Percentiles rank a stretch among this genome's conserved stretches.
These are phyloP conservation scores for Speoplatyrhinus poulsoni DNA, from an alignment of 2,113 vertebrate species.

Conservation along the genomic window DNA sequence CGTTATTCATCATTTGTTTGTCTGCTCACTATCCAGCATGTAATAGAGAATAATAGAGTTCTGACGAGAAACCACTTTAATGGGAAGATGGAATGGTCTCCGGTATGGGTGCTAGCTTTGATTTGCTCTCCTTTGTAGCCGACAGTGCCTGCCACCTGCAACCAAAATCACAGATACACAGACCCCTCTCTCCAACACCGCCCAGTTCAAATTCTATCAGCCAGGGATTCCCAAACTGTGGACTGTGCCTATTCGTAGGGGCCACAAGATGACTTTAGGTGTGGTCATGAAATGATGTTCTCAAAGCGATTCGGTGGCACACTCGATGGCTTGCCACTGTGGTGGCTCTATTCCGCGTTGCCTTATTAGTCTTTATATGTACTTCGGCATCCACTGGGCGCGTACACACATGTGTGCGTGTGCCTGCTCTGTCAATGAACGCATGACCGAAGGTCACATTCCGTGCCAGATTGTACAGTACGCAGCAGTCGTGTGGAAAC, in stretches of 20 bases:
- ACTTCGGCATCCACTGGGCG: neutral
- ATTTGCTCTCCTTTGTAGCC: constrained; percentile 18
- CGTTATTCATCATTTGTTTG: neutral
- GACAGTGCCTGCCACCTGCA: constrained; percentile 24
- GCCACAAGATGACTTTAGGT: no score
- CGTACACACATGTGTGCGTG: neutral
- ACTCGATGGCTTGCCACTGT: neutral
- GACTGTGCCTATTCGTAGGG: no score
- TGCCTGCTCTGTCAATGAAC: constrained; percentile 10
- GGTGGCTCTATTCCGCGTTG: neutral
- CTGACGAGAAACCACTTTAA: neutral
- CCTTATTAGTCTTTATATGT: neutral
- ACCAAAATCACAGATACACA: constrained; percentile 14
- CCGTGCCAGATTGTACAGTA: neutral
- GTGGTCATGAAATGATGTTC: no score
- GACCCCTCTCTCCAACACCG: neutral
- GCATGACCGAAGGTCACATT: constrained; percentile 13
- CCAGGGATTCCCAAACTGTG: no score
- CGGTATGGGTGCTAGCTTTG: constrained; percentile 17
- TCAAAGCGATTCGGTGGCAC: no score
- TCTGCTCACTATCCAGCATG: neutral
- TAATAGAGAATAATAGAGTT: neutral
- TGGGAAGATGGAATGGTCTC: neutral
- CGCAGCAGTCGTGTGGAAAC: neutral
- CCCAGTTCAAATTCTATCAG: constrained; percentile 1